phyloP scores from a whole-genome alignment of 2,797 vertebrate genomes.

The Schizothorax lantsangensis region DNA sequence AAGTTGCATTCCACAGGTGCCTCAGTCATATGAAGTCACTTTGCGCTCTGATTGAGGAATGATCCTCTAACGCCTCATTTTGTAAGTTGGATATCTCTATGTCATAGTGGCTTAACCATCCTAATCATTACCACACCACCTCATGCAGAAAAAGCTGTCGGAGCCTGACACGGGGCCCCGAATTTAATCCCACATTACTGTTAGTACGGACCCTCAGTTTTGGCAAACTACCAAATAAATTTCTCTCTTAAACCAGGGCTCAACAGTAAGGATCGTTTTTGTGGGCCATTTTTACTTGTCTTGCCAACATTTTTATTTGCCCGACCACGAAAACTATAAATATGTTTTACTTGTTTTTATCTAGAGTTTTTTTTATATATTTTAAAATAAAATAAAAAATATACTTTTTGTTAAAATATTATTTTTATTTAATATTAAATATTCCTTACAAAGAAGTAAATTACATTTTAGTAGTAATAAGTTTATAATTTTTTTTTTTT shows the following conservation, averaged over 20 bases:
- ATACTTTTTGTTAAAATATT: too few species aligned
- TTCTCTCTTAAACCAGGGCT: constrained; percentile 62
- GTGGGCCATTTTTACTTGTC: background rate
- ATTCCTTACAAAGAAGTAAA: too few species aligned
- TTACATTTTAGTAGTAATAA: too few species aligned
- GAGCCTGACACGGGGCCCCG: constrained; percentile 62
- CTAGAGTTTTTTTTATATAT: background rate
- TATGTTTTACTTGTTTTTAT: background rate
- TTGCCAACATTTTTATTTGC: background rate
- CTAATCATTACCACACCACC: constrained; percentile 80
- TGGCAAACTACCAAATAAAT: constrained; percentile 63
- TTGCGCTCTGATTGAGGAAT: constrained; percentile 79
- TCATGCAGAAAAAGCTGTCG: constrained; percentile 67
- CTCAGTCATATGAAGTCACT: constrained; percentile 79
- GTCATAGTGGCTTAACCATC: constrained; percentile 75
- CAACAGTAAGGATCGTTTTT: background rate
- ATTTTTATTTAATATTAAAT: background rate
- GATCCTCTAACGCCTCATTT: constrained; percentile 73
- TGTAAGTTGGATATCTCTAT: constrained; percentile 77
- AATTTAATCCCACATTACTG: constrained; percentile 62
- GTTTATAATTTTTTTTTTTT: too few species aligned
- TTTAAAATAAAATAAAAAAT: background rate
- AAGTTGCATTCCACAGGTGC: constrained; percentile 79
- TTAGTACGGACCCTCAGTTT: constrained; percentile 62
- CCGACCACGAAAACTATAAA: background rate